These are phyloP conservation scores for Trypoxylus dichotomus DNA, from an alignment of 1,140 invertebrate genomes.

Conservation along the genomic window DNA sequence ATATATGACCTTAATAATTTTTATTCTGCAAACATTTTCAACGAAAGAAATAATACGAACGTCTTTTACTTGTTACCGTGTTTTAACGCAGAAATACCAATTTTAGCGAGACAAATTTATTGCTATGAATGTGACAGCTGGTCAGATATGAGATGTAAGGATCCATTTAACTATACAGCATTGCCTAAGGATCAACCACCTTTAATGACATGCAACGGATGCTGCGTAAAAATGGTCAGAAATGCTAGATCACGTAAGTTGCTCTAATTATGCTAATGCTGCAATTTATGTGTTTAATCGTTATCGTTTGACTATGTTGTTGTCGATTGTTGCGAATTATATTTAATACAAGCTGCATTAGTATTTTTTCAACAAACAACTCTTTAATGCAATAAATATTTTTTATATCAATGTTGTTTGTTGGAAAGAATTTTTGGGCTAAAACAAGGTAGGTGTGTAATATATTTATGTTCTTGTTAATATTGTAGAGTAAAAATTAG, in stretches of 20 bases:
- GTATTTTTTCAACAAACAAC: too few relatives aligned
- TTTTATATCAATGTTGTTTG: too few relatives aligned
- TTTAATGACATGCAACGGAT: slow-evolving; percentile 84
- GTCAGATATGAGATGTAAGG: slow-evolving; percentile 84
- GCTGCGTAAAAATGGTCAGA: slow-evolving; percentile 93
- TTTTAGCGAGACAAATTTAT: slow-evolving; percentile 78
- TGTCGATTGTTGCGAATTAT: background rate
- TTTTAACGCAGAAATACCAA: background rate
- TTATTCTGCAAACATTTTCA: too few relatives aligned
- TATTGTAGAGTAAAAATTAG: too few relatives aligned
- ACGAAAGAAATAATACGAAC: too few relatives aligned
- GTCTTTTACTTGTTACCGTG: too few relatives aligned
- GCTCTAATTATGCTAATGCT: background rate
- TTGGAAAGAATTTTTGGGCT: too few relatives aligned
- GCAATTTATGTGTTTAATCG: background rate
- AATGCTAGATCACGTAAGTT: slow-evolving; percentile 85
- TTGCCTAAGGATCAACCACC: slow-evolving; percentile 81
- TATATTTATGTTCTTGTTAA: too few relatives aligned
- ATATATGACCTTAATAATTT: too few relatives aligned
- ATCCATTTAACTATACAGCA: slow-evolving; percentile 91
- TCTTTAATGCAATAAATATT: too few relatives aligned
- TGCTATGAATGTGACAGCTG: slow-evolving; percentile 93
- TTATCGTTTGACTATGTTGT: background rate
- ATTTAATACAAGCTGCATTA: too few relatives aligned
- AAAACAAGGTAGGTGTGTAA: too few relatives aligned